Conservation (phyloP, 2,797 vertebrate species). For the Oreortyx pictus region DNA sequence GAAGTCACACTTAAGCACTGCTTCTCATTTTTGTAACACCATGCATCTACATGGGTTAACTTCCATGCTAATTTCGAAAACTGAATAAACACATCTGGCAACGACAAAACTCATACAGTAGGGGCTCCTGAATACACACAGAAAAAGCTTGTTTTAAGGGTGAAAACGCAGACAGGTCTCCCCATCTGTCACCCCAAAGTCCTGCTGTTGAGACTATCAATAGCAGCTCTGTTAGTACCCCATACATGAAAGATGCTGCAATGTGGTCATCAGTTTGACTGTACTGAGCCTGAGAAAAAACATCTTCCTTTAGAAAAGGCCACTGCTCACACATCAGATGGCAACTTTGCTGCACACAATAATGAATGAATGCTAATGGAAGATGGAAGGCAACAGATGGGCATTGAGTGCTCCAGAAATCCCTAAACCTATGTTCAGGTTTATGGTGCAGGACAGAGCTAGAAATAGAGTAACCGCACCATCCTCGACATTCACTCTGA, state of each 20-base stretch:
- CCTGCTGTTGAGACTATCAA: not conserved
- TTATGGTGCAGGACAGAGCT: not conserved
- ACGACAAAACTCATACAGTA: not conserved
- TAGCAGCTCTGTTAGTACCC: not conserved
- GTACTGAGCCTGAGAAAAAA: not conserved
- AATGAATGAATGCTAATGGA: not conserved
- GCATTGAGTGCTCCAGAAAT: not conserved
- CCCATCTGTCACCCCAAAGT: not conserved
- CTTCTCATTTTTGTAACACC: not conserved
- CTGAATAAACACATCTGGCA: not conserved
- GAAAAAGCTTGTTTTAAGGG: not conserved
- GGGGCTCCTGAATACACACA: not conserved
- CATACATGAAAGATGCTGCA: not conserved
- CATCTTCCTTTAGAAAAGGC: not conserved
- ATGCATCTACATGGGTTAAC: not conserved
- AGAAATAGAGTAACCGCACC: accelerated
- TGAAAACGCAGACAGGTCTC: not conserved
- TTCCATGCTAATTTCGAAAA: not conserved
- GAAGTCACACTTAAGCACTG: not conserved
- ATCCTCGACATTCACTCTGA: not conserved
- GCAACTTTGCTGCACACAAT: not conserved
- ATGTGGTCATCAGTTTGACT: not conserved
- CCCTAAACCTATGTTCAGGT: accelerated
- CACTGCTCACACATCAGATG: not conserved
- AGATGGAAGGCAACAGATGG: not conserved